These are phyloP conservation scores for Melanchra persicariae DNA, from an alignment of 2,888 invertebrate species.

Conservation along the genomic window DNA sequence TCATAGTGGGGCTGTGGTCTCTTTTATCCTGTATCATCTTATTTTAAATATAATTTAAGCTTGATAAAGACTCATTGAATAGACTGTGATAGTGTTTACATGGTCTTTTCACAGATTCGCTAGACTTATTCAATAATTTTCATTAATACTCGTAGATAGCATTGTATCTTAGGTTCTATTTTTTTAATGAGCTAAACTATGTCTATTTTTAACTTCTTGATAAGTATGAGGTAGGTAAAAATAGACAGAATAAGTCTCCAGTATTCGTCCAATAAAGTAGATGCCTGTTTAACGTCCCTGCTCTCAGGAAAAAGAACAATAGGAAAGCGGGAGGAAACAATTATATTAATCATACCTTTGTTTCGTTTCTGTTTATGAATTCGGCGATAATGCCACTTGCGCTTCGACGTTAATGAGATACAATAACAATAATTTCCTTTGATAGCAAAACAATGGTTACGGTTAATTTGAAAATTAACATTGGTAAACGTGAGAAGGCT, in stretches of 20 bases:
- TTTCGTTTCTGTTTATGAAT: conserved; percentile 26
- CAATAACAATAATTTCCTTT: conserved; percentile 4
- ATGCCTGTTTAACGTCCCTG: conserved; percentile 10
- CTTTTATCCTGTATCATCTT: neutral
- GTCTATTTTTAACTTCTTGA: no score
- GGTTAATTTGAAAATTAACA: neutral
- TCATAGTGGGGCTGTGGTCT: neutral
- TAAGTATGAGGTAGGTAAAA: neutral
- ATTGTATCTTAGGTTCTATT: no score
- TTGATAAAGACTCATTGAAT: no score
- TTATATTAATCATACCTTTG: conserved; percentile 35
- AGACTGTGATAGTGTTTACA: no score
- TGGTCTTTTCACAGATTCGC: no score
- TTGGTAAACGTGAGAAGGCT: neutral
- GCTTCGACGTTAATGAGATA: conserved; percentile 19
- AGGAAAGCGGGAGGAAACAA: conserved; percentile 23
- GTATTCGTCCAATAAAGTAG: conserved; percentile 19
- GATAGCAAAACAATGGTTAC: neutral
- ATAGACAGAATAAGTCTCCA: conserved; percentile 1
- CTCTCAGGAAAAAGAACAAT: conserved; percentile 39
- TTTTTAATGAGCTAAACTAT: no score
- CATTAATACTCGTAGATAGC: no score
- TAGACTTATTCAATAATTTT: no score
- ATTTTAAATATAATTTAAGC: neutral
- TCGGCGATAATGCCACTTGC: conserved; percentile 5